Evolutionary conservation across 2,797 vertebrate genomes (phyloP).

Genomic region (Gymnothorax javanicus): DNA sequence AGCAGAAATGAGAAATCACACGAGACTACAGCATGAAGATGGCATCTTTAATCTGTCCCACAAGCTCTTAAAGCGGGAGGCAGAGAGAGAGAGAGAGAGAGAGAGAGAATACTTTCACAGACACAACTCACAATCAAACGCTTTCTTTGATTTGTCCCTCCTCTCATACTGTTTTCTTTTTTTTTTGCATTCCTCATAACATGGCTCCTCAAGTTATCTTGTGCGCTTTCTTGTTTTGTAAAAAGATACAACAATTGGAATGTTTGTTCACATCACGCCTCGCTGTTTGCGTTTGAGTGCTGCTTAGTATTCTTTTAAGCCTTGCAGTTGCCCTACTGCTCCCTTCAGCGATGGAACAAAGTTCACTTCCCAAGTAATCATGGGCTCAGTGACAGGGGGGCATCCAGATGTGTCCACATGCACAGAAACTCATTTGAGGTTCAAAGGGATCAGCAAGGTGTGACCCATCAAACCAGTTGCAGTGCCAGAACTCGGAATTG

Average conservation of each 20-base stretch:
- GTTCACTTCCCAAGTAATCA: not conserved
- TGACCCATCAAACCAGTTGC: not conserved
- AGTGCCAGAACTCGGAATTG: too few species aligned
- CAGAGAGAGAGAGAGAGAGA: not conserved
- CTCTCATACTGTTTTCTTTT: not conserved
- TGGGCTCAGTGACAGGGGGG: not conserved
- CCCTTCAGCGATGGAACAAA: not conserved
- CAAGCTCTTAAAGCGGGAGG: not conserved
- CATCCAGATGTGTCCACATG: not conserved
- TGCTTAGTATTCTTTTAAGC: not conserved
- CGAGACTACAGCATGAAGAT: not conserved
- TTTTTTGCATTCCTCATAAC: not conserved
- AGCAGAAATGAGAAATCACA: not conserved
- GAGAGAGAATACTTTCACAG: not conserved
- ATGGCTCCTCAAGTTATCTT: not conserved
- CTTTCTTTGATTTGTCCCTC: not conserved
- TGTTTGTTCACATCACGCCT: not conserved
- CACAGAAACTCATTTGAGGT: not conserved
- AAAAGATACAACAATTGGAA: not conserved
- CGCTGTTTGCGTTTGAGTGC: conserved; percentile 13
- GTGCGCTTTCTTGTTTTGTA: not conserved
- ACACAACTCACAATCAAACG: not conserved
- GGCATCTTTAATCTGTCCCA: conserved; percentile 13
- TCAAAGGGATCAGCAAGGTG: conserved; percentile 4
- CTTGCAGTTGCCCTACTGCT: not conserved